phyloP scores from a whole-genome alignment of 2,797 vertebrate genomes.

The Thaleichthys pacificus region DNA sequence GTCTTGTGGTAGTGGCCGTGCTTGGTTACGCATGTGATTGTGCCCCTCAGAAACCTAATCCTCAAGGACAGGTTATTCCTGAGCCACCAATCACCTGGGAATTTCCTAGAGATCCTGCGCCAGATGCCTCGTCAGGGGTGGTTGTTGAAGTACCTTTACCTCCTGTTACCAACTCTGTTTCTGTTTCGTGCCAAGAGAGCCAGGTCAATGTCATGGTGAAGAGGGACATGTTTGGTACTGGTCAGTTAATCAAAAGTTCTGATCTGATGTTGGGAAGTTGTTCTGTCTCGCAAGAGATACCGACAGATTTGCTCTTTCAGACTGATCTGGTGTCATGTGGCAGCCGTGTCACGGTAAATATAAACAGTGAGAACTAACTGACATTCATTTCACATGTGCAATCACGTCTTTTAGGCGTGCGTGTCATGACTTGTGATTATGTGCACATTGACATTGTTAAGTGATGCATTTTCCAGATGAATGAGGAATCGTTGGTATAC shows the following conservation, averaged over 20 bases:
- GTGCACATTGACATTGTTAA: not conserved
- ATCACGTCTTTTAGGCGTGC: not conserved
- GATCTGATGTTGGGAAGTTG: conserved; percentile 66
- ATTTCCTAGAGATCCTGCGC: conserved; percentile 50
- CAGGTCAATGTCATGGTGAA: conserved; percentile 56
- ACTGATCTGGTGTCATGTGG: conserved; percentile 57
- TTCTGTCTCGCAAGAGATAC: conserved; percentile 31
- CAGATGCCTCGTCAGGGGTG: not conserved
- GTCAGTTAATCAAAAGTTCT: conserved; percentile 46
- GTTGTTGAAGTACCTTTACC: conserved; percentile 39
- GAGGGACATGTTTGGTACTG: conserved; percentile 65
- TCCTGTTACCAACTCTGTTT: conserved; percentile 47
- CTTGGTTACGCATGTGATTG: conserved; percentile 52
- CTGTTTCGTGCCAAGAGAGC: conserved; percentile 59
- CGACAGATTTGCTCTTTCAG: conserved; percentile 60
- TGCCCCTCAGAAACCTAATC: not conserved
- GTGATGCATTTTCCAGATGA: conserved; percentile 52
- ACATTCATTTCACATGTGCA: not conserved
- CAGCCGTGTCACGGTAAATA: conserved; percentile 52
- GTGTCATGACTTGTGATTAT: not conserved
- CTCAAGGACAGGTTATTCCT: not conserved
- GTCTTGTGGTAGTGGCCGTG: conserved; percentile 56
- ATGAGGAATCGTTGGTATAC: conserved; percentile 56
- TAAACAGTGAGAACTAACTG: not conserved
- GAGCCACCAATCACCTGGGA: conserved; percentile 50